These are phyloP conservation scores for Australoheros facetus DNA, from an alignment of 2,797 vertebrate species.

Conservation along the genomic window DNA sequence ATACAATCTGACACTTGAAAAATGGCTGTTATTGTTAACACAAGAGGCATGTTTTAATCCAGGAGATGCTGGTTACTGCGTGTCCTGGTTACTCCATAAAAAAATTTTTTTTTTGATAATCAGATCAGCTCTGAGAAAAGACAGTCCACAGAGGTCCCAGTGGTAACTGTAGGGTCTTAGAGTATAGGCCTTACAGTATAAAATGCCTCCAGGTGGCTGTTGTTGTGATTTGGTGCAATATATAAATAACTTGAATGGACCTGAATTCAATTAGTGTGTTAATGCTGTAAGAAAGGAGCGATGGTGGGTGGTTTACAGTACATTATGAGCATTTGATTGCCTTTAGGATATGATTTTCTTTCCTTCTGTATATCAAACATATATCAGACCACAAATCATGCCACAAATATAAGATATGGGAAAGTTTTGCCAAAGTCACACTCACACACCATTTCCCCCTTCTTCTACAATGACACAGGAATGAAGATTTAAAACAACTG, in stretches of 20 bases:
- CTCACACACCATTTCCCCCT: background rate
- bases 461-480: constrained; percentile 6
- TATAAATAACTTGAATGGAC: background rate
- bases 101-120: background rate
- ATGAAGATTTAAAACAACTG: constrained; percentile 65
- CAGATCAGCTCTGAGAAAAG: background rate
- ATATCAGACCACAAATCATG: constrained; percentile 6
- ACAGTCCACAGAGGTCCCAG: background rate
- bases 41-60: background rate
- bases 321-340: constrained; percentile 38
- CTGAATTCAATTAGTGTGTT: background rate
- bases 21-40: background rate
- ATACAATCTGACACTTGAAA: background rate
- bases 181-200: background rate
- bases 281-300: background rate
- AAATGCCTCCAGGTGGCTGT: background rate
- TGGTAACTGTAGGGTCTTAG: background rate
- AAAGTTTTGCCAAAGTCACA: constrained; percentile 26
- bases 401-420: constrained; percentile 30
- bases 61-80: background rate
- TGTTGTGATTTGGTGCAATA: constrained; percentile 1
- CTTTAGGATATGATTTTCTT: constrained; percentile 20
- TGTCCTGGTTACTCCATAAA: background rate
- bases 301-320: constrained; percentile 15
- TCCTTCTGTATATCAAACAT: background rate